Base-by-base conservation (phyloP, 2,113 vertebrate species). In the Orientallactaga bullata region DNA sequence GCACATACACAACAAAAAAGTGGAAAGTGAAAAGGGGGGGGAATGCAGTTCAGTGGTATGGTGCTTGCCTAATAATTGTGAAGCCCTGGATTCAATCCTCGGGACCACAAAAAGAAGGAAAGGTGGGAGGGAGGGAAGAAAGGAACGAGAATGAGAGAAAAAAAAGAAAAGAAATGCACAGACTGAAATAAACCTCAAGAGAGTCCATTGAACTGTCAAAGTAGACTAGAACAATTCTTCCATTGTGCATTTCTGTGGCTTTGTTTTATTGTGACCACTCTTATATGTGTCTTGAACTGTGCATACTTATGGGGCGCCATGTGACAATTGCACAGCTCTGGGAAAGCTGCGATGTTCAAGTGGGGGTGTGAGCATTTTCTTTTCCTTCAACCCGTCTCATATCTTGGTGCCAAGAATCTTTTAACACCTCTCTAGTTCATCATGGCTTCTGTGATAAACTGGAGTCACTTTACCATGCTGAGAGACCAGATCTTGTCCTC, bases 331-430 rank as follows among this genome's bases (percentile, higher is more conserved):
- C 32, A 13, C 3, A 15, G 13, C 7, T 16, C 77, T 26, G 11
- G 24, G 5, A 9, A 18, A 3, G 11, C 8, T 23, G 3, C 15
- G 24, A 24, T 4, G 51, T 28, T 3, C 23, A 1, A 26, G 6
- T 35, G 1, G 32, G 39, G 17, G 8, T 5, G 17, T 7, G 5
- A 69, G 35, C 7, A 2, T 47, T 58, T n/a, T 28, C 1, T 1
- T 5, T 5, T 30, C 35, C 35, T 35, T 35, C 37, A 12, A 23
- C 1, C 9, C 7, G 6, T 42, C 37, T 30, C 61, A 5, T 8
- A 37, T 55, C 74, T 26, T 35, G 28, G 21, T 55, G 18, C 30
- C 37, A 55, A 13, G 8, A 35, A 7, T 47, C 58, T 51, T 11
- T 63, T 26, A 51, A 24, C 16, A 9, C 61, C 23, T 10, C 16